phyloP scores from a whole-genome alignment of 2,888 invertebrate genomes.

The Drosophila lacicola region DNA sequence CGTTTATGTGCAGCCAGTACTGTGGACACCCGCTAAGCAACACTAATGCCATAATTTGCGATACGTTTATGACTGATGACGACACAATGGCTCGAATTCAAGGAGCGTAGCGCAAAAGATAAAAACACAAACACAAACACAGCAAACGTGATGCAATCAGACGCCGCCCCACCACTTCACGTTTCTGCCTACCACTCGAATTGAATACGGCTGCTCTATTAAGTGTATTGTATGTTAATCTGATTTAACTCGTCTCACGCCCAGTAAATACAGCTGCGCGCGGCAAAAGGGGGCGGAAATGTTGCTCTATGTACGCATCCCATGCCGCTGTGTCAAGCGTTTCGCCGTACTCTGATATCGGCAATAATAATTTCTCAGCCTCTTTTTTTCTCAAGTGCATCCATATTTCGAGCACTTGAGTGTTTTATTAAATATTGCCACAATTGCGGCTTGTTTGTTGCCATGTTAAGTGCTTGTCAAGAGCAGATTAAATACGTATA shows the following conservation, averaged over 20 bases:
- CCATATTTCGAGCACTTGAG: slow-evolving; percentile 21
- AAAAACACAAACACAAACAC: not conserved
- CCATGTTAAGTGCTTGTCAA: slow-evolving; percentile 24
- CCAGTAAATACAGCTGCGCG: slow-evolving; percentile 2
- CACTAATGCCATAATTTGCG: slow-evolving; percentile 28
- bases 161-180: not conserved
- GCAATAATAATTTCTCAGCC: not conserved
- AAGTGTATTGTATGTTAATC: slow-evolving; percentile 65
- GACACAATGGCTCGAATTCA: slow-evolving; percentile 26
- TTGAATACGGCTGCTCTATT: slow-evolving; percentile 25
- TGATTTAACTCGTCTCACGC: slow-evolving; percentile 35
- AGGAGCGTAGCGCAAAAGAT: slow-evolving; percentile 18
- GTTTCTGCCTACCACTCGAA: slow-evolving; percentile 7
- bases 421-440: slow-evolving; percentile 9
- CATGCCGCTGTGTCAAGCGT: slow-evolving; percentile 14
- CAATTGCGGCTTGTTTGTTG: slow-evolving; percentile 23
- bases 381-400: slow-evolving; percentile 21
- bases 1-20: slow-evolving; percentile 14
- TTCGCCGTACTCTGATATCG: slow-evolving; percentile 11
- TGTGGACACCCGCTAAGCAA: slow-evolving; percentile 35
- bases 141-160: slow-evolving; percentile 23
- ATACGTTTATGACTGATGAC: slow-evolving; percentile 42
- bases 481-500: slow-evolving; percentile 1
- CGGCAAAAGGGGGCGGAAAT: slow-evolving; percentile 10
- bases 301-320: not conserved